These are phyloP conservation scores for Tachycineta bicolor DNA, from an alignment of 2,113 vertebrate genomes.

Conservation along the genomic window DNA sequence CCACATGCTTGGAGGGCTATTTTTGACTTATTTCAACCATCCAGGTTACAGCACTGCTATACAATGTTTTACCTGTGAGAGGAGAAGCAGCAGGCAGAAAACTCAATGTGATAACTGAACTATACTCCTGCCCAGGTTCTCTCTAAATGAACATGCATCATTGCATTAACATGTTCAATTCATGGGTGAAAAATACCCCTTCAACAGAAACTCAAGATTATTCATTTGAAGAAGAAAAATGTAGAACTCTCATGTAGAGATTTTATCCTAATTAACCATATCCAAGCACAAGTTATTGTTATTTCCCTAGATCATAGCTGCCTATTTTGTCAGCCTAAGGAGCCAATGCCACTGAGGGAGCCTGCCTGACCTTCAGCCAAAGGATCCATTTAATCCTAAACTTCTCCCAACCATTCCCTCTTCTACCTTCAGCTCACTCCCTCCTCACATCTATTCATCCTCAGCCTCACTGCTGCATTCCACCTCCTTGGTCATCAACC, in stretches of 20 bases:
- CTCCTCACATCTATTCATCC: not conserved
- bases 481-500: accelerated
- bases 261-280: not conserved
- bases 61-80: not conserved
- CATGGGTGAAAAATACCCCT: not conserved
- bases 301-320: not conserved
- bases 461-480: accelerated
- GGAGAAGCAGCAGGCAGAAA: not conserved
- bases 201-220: not conserved
- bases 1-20: not conserved
- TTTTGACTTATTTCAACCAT: not conserved
- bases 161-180: not conserved
- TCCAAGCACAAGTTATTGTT: not conserved
- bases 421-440: not conserved
- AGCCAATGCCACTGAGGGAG: not conserved
- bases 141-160: not conserved
- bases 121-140: not conserved
- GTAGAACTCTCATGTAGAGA: not conserved
- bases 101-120: not conserved
- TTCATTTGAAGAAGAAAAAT: not conserved
- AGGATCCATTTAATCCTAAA: not conserved
- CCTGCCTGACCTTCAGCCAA: not conserved
- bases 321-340: not conserved
- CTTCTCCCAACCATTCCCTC: not conserved
- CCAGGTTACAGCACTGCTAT: not conserved